A percentile compares a stretch with the other conserved stretches of the same genome.
Evolutionary conservation across 2,797 vertebrate genomes (phyloP).

Genomic region (Micrastur ruficollis): DNA sequence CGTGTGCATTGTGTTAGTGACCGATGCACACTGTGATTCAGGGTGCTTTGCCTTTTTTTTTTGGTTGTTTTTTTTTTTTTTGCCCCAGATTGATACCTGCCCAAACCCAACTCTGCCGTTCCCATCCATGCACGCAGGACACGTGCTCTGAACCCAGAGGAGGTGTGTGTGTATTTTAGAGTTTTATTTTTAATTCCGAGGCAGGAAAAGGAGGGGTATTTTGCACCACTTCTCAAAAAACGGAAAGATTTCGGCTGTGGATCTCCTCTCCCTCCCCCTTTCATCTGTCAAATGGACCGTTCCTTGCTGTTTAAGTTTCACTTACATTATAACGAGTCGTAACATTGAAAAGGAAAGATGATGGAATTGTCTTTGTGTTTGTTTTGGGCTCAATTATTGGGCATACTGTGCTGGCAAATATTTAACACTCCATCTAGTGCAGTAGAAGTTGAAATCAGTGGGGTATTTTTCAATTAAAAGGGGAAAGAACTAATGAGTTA

Average conservation of each 20-base stretch:
- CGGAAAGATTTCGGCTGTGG: constrained; percentile 60
- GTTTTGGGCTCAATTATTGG: constrained; percentile 65
- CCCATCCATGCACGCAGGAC: constrained; percentile 26
- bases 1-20: neutral
- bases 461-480: constrained; percentile 67
- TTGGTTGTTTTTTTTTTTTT: neutral
- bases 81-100: neutral
- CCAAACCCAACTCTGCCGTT: neutral
- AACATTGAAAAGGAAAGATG: constrained; percentile 68
- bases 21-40: neutral
- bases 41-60: neutral
- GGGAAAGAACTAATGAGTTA: constrained; percentile 70
- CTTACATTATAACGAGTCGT: constrained; percentile 68
- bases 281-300: constrained; percentile 65
- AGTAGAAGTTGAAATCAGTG: constrained; percentile 64
- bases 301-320: constrained; percentile 61
- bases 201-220: constrained; percentile 5
- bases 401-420: constrained; percentile 54
- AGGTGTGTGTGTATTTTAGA: neutral
- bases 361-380: constrained; percentile 70
- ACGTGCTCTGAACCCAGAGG: neutral
- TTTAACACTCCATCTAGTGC: constrained; percentile 63
- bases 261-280: constrained; percentile 57
- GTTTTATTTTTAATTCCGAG: neutral
- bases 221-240: constrained; percentile 57